These are phyloP conservation scores for Sardinella longiceps DNA, from an alignment of 2,797 vertebrate genomes.

Conservation along the genomic window DNA sequence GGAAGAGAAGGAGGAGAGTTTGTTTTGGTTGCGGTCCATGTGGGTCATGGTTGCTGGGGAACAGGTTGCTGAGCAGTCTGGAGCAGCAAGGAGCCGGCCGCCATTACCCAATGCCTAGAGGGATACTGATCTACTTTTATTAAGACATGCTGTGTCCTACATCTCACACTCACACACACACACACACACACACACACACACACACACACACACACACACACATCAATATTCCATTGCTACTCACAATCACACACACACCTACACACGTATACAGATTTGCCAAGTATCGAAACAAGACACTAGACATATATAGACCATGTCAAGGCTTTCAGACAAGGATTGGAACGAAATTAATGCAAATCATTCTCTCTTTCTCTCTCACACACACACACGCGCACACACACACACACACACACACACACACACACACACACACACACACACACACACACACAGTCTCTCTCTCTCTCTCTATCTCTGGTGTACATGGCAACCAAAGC, in stretches of 20 bases:
- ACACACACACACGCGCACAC: too few relatives aligned
- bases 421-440: neutral
- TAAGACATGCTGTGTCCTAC: conserved; percentile 20
- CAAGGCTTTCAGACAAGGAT: neutral
- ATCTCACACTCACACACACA: conserved; percentile 28
- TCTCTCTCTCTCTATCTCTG: neutral
- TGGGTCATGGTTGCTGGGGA: conserved; percentile 39
- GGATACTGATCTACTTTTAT: conserved; percentile 50
- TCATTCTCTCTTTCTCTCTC: neutral
- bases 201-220: conserved; percentile 12
- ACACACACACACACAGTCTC: neutral
- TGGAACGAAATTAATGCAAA: neutral
- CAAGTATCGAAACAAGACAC: neutral
- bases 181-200: conserved; percentile 40
- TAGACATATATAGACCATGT: neutral
- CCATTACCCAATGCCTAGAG: conserved; percentile 25
- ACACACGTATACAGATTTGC: too few relatives aligned
- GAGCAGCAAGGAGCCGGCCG: conserved; percentile 37
- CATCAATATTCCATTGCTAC: neutral
- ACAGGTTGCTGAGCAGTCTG: conserved; percentile 47
- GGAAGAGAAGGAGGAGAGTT: conserved; percentile 1
- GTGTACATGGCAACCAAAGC: neutral
- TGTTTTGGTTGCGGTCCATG: neutral
- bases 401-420: neutral
- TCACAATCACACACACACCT: neutral